Base-by-base conservation (phyloP, 2,113 vertebrate species). In the Phalacrocorax brasilianus region DNA sequence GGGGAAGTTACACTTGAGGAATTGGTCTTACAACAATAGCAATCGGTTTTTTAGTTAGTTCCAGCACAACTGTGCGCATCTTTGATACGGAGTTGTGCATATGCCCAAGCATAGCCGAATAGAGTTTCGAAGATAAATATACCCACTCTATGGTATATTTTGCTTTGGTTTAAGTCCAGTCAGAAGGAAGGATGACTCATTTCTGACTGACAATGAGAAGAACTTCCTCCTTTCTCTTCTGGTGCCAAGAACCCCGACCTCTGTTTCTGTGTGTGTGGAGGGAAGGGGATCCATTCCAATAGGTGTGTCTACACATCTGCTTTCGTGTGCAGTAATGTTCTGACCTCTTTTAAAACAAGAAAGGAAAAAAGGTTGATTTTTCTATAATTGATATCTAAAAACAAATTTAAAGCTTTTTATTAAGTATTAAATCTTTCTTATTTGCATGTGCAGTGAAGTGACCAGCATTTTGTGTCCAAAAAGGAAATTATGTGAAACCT, bases 401-500 rank as follows among this genome's bases (percentile, higher is more conserved):
- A 95, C 0, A 11, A 90, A 83, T 91, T 67, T 91, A 95, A 96
- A 95, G 74, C 89, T 97, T 97, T 95, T 96, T 97, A 95, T 95
- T 89, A 44, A 94, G 94, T 94, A 88, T 86, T 88, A 91, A 96
- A 90, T 91, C 94, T 96, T 97, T 96, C 94, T 95, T 96, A 95
- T 81, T 92, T 93, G 94, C 95, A 97, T 96, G 96, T 97, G 94
- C 77, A 91, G 97, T 97, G 97, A 91, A 78, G 94, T 95, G 94
- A 96, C 95, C 91, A 90, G 91, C 95, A 91, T 94, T 96, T 91
- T 96, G 82, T 97, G 89, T 93, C 49, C 4, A 74, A 74, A 89
- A 91, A 87, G 47, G 85, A 81, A 85, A 91, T 28, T 26, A 90
- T 85, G 92, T 95, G 96, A 96, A 95, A 95, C 89, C 83, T 97